phyloP scores from a whole-genome alignment of 2,888 invertebrate species.

The Cremastobaeus sp. region DNA sequence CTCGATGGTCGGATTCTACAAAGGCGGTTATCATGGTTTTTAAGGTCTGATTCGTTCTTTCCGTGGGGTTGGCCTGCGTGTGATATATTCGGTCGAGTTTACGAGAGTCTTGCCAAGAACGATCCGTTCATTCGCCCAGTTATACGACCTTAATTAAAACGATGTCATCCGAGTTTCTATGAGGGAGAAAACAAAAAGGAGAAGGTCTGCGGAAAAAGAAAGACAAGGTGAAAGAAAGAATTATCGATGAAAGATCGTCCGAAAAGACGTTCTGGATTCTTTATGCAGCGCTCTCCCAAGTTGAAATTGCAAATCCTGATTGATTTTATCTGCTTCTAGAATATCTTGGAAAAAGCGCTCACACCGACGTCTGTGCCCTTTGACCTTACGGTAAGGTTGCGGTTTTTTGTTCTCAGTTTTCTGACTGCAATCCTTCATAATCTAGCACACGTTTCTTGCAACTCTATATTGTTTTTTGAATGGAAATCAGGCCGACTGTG shows the following conservation, averaged over 20 bases:
- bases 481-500: constrained; percentile 38
- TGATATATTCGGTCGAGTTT: constrained; percentile 64
- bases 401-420: constrained; percentile 37
- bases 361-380: constrained; percentile 32
- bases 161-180: constrained; percentile 64
- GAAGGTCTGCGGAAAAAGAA: constrained; percentile 13
- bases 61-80: constrained; percentile 59
- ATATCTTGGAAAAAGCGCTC: constrained; percentile 47
- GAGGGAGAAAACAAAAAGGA: constrained; percentile 19
- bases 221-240: constrained; percentile 36
- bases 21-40: no score
- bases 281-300: constrained; percentile 55
- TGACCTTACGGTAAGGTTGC: constrained; percentile 37
- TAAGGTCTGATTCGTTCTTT: no score
- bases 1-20: no score
- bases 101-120: constrained; percentile 60
- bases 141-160: constrained; percentile 68
- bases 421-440: constrained; percentile 37
- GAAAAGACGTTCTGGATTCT: constrained; percentile 42
- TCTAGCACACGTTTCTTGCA: constrained; percentile 38
- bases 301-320: constrained; percentile 59
- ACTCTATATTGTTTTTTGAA: constrained; percentile 31
- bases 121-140: constrained; percentile 62
- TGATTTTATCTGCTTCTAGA: constrained; percentile 58
- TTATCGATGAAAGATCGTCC: constrained; percentile 58